A percentile compares a stretch with the other conserved stretches of the same genome.
phyloP scores from a whole-genome alignment of 1,140 invertebrate genomes.

The Macrotrachela quadricornifera region DNA sequence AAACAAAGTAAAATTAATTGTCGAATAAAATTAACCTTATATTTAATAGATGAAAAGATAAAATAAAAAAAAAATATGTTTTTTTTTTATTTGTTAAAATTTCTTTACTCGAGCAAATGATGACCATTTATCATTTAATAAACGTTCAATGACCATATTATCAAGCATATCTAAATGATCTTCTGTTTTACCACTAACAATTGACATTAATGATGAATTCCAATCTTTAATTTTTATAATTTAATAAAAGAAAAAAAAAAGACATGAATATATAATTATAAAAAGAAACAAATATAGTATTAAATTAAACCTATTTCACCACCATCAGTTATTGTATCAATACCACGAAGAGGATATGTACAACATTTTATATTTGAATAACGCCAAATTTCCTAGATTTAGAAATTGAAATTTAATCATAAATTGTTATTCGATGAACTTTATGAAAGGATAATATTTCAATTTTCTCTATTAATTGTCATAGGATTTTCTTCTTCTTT shows the following conservation, averaged over 20 bases:
- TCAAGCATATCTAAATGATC: slow-evolving; percentile 97
- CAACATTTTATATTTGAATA: slow-evolving; percentile 98
- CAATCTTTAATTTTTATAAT: slow-evolving; percentile 45
- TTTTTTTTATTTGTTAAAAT: too few species aligned
- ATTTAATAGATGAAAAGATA: slow-evolving; percentile 10
- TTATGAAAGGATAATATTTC: too few species aligned
- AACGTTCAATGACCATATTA: slow-evolving; percentile 80
- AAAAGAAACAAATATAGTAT: neutral
- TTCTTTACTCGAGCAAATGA: slow-evolving; percentile 81
- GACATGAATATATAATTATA: slow-evolving; percentile 20
- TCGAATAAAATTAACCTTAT: slow-evolving; percentile 67
- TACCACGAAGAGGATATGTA: slow-evolving; percentile 75
- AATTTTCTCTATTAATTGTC: too few species aligned
- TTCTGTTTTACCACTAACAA: slow-evolving; percentile 74
- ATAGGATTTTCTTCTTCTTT: too few species aligned
- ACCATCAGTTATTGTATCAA: slow-evolving; percentile 78
- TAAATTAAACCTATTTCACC: slow-evolving; percentile 63
- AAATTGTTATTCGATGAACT: too few species aligned
- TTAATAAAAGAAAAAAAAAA: neutral
- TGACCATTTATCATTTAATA: slow-evolving; percentile 97
- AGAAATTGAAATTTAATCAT: neutral
- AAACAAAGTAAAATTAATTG: slow-evolving; percentile 51
- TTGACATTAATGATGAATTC: slow-evolving; percentile 92
- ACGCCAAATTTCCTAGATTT: slow-evolving; percentile 64
- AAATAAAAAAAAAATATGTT: slow-evolving; percentile 8